These are phyloP conservation scores for Neostethus bicornis DNA, from an alignment of 2,797 vertebrate genomes.

Conservation along the genomic window DNA sequence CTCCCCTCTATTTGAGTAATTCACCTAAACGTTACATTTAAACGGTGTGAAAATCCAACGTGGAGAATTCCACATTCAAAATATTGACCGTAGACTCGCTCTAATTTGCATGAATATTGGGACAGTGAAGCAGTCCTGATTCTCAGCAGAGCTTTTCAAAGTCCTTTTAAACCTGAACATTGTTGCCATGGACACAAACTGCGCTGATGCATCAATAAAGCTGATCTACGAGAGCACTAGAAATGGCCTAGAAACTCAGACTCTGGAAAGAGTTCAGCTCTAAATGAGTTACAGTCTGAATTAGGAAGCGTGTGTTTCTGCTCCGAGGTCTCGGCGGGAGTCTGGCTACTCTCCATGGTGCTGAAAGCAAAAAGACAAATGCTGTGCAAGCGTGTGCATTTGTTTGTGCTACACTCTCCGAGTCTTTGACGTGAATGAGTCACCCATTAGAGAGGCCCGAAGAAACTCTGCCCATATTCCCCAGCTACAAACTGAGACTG, in stretches of 20 bases:
- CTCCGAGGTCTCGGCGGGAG: conserved; percentile 78
- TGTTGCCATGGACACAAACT: neutral
- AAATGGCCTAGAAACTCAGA: conserved; percentile 10
- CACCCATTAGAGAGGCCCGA: conserved; percentile 42
- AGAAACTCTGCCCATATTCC: conserved; percentile 5
- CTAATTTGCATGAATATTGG: neutral
- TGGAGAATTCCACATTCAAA: too few species aligned
- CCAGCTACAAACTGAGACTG: conserved; percentile 21
- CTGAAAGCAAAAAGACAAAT: conserved; percentile 40
- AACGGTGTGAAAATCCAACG: too few species aligned
- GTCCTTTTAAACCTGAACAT: neutral
- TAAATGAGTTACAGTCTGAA: conserved; percentile 30
- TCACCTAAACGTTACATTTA: too few species aligned
- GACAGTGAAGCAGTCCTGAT: neutral
- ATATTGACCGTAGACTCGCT: neutral
- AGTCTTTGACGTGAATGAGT: conserved; percentile 44
- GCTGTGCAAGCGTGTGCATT: conserved; percentile 1
- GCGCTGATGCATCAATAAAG: neutral
- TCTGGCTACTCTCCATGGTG: conserved; percentile 40
- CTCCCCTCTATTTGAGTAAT: too few species aligned
- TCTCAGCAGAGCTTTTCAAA: neutral
- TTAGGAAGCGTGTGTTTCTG: conserved; percentile 33
- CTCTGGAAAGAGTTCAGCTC: conserved; percentile 22
- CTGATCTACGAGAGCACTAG: conserved; percentile 12
- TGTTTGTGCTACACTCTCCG: conserved; percentile 15